Percentiles rank a stretch among this genome's conserved stretches.
Conservation (phyloP, 2,888 invertebrate species). For the Heliconius charithonia region DNA sequence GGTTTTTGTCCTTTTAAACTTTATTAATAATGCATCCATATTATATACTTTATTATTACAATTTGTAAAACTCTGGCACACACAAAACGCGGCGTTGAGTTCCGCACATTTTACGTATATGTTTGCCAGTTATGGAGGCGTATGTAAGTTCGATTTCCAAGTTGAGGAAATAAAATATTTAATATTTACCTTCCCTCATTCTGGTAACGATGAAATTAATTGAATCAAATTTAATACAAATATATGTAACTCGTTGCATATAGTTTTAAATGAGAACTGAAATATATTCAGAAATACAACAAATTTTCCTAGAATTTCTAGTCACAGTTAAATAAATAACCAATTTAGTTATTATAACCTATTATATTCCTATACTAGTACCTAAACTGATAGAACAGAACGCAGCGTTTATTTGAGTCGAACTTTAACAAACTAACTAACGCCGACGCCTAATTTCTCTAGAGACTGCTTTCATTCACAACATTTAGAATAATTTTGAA, state of each 20-base stretch:
- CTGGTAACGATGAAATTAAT: too few species aligned
- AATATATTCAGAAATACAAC: neutral
- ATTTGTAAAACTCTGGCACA: too few species aligned
- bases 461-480: slow-evolving; percentile 5
- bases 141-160: too few species aligned
- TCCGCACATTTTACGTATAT: neutral
- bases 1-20: neutral
- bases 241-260: too few species aligned
- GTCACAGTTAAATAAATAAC: neutral
- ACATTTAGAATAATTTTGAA: slow-evolving; percentile 2
- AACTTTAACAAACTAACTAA: neutral
- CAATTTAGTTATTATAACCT: neutral
- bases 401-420: neutral
- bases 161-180: too few species aligned
- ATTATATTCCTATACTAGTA: neutral
- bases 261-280: neutral
- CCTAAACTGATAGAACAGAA: neutral
- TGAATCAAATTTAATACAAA: too few species aligned
- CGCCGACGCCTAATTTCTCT: slow-evolving; percentile 7
- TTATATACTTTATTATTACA: too few species aligned
- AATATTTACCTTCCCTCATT: too few species aligned
- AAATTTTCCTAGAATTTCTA: neutral
- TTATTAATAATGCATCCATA: too few species aligned
- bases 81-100: too few species aligned
- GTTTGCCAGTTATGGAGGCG: too few species aligned